These are phyloP conservation scores for Heterotis niloticus DNA, from an alignment of 2,113 vertebrate genomes.

Conservation along the genomic window DNA sequence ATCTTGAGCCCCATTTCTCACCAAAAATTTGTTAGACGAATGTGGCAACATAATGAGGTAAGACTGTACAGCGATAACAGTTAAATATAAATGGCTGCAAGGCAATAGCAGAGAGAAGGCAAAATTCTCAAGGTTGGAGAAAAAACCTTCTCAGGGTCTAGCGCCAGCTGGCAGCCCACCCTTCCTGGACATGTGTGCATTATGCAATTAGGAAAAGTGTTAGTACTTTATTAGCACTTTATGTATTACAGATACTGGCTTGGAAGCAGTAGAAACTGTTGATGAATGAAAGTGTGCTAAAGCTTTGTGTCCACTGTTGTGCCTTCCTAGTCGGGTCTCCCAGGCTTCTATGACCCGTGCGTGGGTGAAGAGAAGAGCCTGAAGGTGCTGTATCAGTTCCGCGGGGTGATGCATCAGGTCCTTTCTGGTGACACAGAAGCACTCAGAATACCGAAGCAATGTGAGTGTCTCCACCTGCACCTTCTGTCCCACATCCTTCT, in stretches of 20 bases:
- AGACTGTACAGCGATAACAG: too few species aligned
- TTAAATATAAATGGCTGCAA: too few species aligned
- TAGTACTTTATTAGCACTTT: neutral
- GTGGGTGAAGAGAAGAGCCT: slow-evolving; percentile 95
- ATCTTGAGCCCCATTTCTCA: too few species aligned
- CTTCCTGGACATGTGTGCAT: too few species aligned
- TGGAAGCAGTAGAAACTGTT: neutral
- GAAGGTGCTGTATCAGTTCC: slow-evolving; percentile 97
- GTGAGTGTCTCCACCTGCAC: slow-evolving; percentile 63
- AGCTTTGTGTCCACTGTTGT: neutral
- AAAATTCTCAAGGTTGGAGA: too few species aligned
- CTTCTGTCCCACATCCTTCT: too few species aligned
- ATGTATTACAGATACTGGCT: neutral
- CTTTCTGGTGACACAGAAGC: slow-evolving; percentile 83
- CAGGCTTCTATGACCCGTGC: slow-evolving; percentile 94
- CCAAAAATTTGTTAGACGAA: too few species aligned
- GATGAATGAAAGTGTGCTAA: neutral
- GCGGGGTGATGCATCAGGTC: slow-evolving; percentile 94
- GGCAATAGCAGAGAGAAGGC: too few species aligned
- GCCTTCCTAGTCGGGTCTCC: slow-evolving; percentile 79
- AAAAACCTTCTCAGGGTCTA: too few species aligned
- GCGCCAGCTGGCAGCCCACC: too few species aligned
- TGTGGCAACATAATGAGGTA: too few species aligned
- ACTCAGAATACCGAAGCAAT: slow-evolving; percentile 99
- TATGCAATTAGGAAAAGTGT: too few species aligned